A percentile compares a stretch with the other conserved stretches of the same genome.
Conservation (phyloP, 1,140 invertebrate genomes). For the Drosophila sulfurigaster region DNA sequence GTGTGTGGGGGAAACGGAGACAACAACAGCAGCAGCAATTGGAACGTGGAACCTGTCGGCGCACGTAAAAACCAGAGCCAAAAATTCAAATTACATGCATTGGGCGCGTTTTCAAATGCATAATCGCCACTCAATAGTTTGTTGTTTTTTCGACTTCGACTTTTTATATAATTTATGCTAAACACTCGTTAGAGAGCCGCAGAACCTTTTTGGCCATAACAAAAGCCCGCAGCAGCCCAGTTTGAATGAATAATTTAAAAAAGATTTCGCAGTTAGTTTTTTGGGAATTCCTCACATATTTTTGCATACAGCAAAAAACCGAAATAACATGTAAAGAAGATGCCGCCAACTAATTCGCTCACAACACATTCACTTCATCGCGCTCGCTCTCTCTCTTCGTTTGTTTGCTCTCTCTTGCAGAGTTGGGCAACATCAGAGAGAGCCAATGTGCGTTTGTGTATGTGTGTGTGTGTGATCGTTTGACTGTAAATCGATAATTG, state of each 20-base stretch:
- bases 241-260: constrained; percentile 73
- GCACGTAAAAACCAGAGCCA: constrained; percentile 73
- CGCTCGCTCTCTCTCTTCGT: constrained; percentile 4
- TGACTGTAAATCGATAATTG: constrained; percentile 19
- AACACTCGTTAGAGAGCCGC: constrained; percentile 46
- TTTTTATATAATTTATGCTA: constrained; percentile 72
- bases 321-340: constrained; percentile 53
- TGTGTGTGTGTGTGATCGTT: constrained; percentile 14
- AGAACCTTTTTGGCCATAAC: constrained; percentile 43
- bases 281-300: constrained; percentile 81
- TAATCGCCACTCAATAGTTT: constrained; percentile 49
- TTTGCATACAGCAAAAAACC: constrained; percentile 65
- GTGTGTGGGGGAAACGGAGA: constrained; percentile 39
- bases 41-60: constrained; percentile 71
- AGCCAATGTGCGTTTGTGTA: not conserved
- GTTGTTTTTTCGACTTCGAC: not conserved
- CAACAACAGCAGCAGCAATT: constrained; percentile 40
- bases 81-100: constrained; percentile 75
- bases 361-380: constrained; percentile 18
- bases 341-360: constrained; percentile 59
- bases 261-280: constrained; percentile 75
- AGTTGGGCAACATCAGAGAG: constrained; percentile 11
- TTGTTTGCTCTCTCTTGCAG: constrained; percentile 12
- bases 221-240: constrained; percentile 30
- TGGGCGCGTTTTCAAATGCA: constrained; percentile 75